These are phyloP conservation scores for Spondyliosoma cantharus DNA, from an alignment of 2,797 vertebrate species.

Conservation along the genomic window DNA sequence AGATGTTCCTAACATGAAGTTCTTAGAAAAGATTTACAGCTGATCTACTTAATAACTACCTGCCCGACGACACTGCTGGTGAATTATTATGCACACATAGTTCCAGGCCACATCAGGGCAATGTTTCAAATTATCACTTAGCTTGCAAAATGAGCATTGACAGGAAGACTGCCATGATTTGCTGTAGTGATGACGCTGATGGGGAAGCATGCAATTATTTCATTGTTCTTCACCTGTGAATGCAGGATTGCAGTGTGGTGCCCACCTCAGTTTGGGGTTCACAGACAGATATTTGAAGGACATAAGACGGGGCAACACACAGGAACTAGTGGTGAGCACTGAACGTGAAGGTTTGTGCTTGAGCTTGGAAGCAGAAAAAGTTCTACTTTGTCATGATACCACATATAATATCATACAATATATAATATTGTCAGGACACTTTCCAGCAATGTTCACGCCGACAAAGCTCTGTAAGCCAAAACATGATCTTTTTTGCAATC, in stretches of 20 bases:
- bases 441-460: no score
- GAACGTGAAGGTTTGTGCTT: not conserved
- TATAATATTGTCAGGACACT: no score
- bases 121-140: constrained; percentile 73
- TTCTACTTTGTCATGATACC: not conserved
- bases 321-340: not conserved
- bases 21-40: constrained; percentile 75
- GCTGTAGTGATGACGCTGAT: constrained; percentile 50
- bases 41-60: constrained; percentile 81
- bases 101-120: constrained; percentile 62
- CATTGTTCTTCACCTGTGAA: constrained; percentile 34
- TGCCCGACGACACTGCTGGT: constrained; percentile 69
- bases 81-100: constrained; percentile 74
- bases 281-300: not conserved
- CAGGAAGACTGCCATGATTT: constrained; percentile 67
- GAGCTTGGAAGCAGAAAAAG: not conserved
- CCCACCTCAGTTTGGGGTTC: not conserved
- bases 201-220: constrained; percentile 69
- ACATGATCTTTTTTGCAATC: no score
- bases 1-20: constrained; percentile 59
- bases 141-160: constrained; percentile 67
- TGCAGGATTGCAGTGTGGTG: not conserved
- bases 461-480: no score
- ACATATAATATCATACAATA: not conserved
- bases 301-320: not conserved